These are phyloP conservation scores for Elachura formosa DNA, from an alignment of 2,113 vertebrate genomes.

Conservation along the genomic window DNA sequence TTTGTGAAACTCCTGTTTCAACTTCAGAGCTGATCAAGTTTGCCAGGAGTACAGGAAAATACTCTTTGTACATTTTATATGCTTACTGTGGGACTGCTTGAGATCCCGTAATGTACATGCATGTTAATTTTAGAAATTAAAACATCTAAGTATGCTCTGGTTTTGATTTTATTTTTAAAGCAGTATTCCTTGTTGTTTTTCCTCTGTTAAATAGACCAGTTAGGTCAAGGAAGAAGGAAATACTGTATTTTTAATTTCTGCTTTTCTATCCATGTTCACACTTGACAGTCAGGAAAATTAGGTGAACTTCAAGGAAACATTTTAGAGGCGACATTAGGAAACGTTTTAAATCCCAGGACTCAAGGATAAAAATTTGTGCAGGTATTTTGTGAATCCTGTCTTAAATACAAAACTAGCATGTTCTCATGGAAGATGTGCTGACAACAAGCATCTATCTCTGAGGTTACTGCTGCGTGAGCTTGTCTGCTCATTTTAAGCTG, in stretches of 20 bases:
- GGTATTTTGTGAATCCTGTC: background rate
- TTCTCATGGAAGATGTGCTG: background rate
- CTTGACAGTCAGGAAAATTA: background rate
- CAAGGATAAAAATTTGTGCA: background rate
- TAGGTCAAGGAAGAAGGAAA: background rate
- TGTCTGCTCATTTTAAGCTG: background rate
- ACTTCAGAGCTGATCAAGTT: conserved; percentile 7
- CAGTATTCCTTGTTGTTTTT: background rate
- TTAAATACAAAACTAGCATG: background rate
- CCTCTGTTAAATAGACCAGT: background rate
- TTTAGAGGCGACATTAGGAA: background rate
- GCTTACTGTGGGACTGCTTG: background rate
- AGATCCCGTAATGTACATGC: background rate
- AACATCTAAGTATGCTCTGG: background rate
- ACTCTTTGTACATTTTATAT: background rate
- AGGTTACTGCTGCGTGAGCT: background rate
- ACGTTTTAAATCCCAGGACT: background rate
- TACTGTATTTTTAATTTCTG: background rate
- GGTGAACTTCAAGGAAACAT: background rate
- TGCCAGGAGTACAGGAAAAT: conserved; percentile 17
- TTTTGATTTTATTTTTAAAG: background rate
- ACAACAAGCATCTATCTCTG: background rate
- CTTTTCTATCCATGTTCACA: background rate
- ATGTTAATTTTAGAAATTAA: conserved; percentile 1
- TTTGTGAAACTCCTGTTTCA: conserved; percentile 44